A percentile compares a stretch with the other conserved stretches of the same genome.
Evolutionary conservation across 1,140 invertebrate species (phyloP).

Genomic region (Tachypleus tridentatus): DNA sequence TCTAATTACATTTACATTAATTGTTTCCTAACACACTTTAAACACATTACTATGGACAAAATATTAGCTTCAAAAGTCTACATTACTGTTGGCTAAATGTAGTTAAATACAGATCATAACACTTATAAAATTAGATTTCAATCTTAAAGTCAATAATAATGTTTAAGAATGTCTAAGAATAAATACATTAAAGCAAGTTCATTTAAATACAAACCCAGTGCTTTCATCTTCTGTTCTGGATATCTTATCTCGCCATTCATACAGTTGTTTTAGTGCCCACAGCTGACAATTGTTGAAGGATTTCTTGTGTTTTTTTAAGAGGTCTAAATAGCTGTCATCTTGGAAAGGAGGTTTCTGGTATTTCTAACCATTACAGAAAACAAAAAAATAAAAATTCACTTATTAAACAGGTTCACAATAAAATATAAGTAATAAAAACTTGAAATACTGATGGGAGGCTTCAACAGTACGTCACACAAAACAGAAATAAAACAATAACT

Average conservation of each 20-base stretch:
- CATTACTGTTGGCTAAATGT: too few relatives aligned
- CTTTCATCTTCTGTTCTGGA: slow-evolving; percentile 88
- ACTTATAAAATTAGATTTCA: too few relatives aligned
- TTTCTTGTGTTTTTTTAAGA: slow-evolving; percentile 67
- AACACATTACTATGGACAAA: too few relatives aligned
- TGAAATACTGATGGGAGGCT: too few relatives aligned
- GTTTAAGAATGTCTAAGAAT: neutral
- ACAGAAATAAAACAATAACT: neutral
- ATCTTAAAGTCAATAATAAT: too few relatives aligned
- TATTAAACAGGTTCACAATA: slow-evolving; percentile 8
- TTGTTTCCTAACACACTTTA: too few relatives aligned
- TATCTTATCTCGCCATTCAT: slow-evolving; percentile 71
- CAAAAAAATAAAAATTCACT: slow-evolving; percentile 5
- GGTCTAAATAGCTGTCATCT: slow-evolving; percentile 55
- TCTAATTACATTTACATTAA: too few relatives aligned
- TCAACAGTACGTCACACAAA: slow-evolving; percentile 2
- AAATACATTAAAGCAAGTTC: slow-evolving; percentile 7
- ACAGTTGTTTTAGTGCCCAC: slow-evolving; percentile 66
- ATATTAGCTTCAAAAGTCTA: too few relatives aligned
- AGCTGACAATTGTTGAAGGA: slow-evolving; percentile 76
- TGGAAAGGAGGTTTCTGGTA: slow-evolving; percentile 67
- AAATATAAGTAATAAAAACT: neutral
- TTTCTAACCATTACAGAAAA: slow-evolving; percentile 38
- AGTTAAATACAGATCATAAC: too few relatives aligned
- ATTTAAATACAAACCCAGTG: slow-evolving; percentile 41